Percentiles rank a stretch among this genome's conserved stretches.
These are phyloP conservation scores for Oligia fasciuncula DNA, from an alignment of 2,888 invertebrate species.

Conservation along the genomic window DNA sequence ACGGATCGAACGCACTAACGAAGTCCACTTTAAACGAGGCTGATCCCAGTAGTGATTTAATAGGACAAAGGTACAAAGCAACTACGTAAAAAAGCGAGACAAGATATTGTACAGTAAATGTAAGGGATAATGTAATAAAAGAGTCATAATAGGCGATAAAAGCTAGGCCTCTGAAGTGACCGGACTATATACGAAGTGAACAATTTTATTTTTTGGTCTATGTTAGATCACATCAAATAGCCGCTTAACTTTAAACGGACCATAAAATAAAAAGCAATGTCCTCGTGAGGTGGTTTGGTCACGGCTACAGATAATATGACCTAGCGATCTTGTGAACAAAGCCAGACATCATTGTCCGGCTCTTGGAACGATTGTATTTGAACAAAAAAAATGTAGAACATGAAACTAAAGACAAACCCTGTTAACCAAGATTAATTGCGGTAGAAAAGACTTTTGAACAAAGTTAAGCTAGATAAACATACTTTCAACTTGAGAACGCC, in stretches of 20 bases:
- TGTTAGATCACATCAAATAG: slow-evolving; percentile 17
- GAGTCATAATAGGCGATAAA: slow-evolving; percentile 25
- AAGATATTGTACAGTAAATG: slow-evolving; percentile 19
- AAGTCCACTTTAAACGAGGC: slow-evolving; percentile 5
- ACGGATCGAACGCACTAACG: neutral
- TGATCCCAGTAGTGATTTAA: slow-evolving; percentile 36
- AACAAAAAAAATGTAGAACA: slow-evolving; percentile 32
- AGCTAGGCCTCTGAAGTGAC: slow-evolving; percentile 17
- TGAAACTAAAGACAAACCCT: slow-evolving; percentile 19
- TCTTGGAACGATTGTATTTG: neutral
- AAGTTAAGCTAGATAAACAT: slow-evolving; percentile 62
- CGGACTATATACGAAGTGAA: slow-evolving; percentile 14
- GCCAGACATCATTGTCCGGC: neutral
- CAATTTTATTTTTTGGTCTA: slow-evolving; percentile 21
- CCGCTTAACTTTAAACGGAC: neutral
- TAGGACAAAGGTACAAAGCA: slow-evolving; percentile 31
- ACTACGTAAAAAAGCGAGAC: slow-evolving; percentile 1
- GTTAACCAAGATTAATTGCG: slow-evolving; percentile 42
- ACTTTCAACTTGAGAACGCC: slow-evolving; percentile 18
- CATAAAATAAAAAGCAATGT: slow-evolving; percentile 13
- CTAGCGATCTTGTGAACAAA: slow-evolving; percentile 10
- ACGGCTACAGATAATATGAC: neutral
- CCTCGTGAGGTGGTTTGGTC: slow-evolving; percentile 1
- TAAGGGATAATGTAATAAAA: slow-evolving; percentile 44
- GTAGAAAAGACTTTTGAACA: slow-evolving; percentile 33